Percentiles rank a stretch among this genome's conserved stretches.
Evolutionary conservation across 1,140 invertebrate species (phyloP).

Genomic region (Tetragnatha versicolor): DNA sequence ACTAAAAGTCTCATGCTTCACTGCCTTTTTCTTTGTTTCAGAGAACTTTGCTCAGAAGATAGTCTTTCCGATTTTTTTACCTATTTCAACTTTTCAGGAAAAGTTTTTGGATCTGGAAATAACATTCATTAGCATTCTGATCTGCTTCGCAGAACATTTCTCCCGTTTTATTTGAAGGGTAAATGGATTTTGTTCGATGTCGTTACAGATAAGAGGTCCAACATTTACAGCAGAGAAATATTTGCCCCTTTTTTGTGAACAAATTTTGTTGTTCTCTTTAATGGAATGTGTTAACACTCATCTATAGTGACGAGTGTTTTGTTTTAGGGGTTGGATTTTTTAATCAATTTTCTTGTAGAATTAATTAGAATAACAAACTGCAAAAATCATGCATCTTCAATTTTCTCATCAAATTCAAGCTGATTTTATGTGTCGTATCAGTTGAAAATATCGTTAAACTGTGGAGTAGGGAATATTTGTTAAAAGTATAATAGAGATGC

Average conservation of each 20-base stretch:
- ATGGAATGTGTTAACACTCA: constrained; percentile 14
- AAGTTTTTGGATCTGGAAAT: constrained; percentile 22
- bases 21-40: constrained; percentile 11
- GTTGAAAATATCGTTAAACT: too few species aligned
- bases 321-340: too few species aligned
- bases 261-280: neutral
- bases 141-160: constrained; percentile 33
- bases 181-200: constrained; percentile 43
- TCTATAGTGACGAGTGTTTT: constrained; percentile 2
- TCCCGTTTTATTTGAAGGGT: constrained; percentile 37
- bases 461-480: too few species aligned
- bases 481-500: too few species aligned
- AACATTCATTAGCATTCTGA: constrained; percentile 43
- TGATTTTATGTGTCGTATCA: too few species aligned
- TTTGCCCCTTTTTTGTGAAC: constrained; percentile 23
- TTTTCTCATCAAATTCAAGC: too few species aligned
- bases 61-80: neutral
- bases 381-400: too few species aligned
- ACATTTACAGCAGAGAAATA: constrained; percentile 38
- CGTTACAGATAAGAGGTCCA: constrained; percentile 38
- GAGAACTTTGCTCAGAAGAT: constrained; percentile 3
- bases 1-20: neutral
- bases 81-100: constrained; percentile 10
- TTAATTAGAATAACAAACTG: too few species aligned
- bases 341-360: too few species aligned